phyloP scores from a whole-genome alignment of 1,140 invertebrate genomes.

The Orius laevigatus region DNA sequence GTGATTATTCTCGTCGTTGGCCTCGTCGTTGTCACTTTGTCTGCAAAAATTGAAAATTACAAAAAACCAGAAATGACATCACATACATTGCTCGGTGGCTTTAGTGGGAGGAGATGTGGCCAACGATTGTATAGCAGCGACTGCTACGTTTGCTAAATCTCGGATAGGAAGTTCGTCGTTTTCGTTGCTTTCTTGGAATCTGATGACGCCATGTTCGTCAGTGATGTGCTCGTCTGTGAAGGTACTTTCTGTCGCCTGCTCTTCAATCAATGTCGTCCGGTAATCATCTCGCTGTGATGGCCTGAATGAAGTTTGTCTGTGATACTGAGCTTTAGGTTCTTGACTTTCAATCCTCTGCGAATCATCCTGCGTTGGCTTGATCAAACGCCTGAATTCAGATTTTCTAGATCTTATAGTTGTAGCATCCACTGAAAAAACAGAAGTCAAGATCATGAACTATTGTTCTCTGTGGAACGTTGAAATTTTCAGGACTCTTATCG shows the following conservation, averaged over 20 bases:
- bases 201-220: background rate
- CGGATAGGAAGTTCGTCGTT: conserved; percentile 8
- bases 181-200: background rate
- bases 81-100: conserved; percentile 15
- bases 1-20: conserved; percentile 19
- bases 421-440: background rate
- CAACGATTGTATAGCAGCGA: conserved; percentile 23
- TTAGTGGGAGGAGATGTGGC: conserved; percentile 20
- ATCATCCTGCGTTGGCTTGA: background rate
- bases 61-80: conserved; percentile 4
- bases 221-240: conserved; percentile 2
- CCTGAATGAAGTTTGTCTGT: background rate
- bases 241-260: conserved; percentile 8
- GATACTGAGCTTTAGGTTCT: conserved; percentile 4
- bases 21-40: conserved; percentile 24
- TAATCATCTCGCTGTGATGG: conserved; percentile 1
- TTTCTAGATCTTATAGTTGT: conserved; percentile 4
- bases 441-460: no score
- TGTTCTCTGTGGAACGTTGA: no score
- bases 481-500: no score
- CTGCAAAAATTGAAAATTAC: background rate
- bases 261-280: background rate
- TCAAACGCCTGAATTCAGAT: conserved; percentile 1
- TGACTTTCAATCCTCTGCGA: conserved; percentile 1
- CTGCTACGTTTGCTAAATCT: conserved; percentile 23